phyloP scores from a whole-genome alignment of 1,140 invertebrate genomes.

The Lordiphosa stackelbergi region DNA sequence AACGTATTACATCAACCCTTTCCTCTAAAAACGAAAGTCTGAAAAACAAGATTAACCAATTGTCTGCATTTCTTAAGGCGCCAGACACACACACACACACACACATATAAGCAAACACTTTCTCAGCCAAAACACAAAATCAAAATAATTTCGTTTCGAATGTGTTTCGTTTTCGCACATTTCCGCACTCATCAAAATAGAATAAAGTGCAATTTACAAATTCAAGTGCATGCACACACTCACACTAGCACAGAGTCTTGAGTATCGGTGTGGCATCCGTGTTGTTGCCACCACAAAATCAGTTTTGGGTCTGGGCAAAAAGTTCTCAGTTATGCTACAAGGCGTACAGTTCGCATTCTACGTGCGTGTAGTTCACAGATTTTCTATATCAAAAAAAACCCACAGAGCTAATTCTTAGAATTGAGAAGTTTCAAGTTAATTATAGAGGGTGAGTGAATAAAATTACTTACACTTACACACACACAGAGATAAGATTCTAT shows the following conservation, averaged over 20 bases:
- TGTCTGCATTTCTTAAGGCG: constrained; percentile 43
- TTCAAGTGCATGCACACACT: constrained; percentile 49
- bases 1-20: constrained; percentile 26
- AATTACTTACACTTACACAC: too few relatives aligned
- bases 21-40: constrained; percentile 45
- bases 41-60: constrained; percentile 2
- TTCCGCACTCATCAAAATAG: constrained; percentile 67
- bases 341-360: constrained; percentile 52
- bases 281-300: constrained; percentile 36
- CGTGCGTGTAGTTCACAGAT: constrained; percentile 51
- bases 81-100: constrained; percentile 20
- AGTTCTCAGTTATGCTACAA: constrained; percentile 59
- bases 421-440: too few relatives aligned
- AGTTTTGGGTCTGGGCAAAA: constrained; percentile 45
- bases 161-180: constrained; percentile 61
- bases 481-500: too few relatives aligned
- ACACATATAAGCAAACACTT: constrained; percentile 1
- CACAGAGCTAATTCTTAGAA: background rate
- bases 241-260: background rate
- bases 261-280: constrained; percentile 57
- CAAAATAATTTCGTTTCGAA: constrained; percentile 37
- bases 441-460: too few relatives aligned
- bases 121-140: constrained; percentile 27
- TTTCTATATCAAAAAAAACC: constrained; percentile 6
- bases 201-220: constrained; percentile 59